Base-by-base conservation (phyloP, 2,113 vertebrate species). In the Colius striatus region DNA sequence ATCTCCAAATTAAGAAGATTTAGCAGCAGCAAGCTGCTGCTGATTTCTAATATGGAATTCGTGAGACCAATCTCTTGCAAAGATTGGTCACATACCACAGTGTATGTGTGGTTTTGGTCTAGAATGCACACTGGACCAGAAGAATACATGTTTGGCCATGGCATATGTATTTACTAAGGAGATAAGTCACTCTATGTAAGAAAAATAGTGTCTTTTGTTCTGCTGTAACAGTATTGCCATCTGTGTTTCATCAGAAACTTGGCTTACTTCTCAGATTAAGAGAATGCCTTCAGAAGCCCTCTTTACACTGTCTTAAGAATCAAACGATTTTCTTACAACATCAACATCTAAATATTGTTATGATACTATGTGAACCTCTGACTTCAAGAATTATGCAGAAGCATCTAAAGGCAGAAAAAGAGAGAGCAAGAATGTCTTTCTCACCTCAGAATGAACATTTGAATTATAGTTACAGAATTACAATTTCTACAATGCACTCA, bases 191-290 rank as follows among this genome's bases (percentile, higher is more conserved):
- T 29, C 58, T 65, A 1, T 65, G 19, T 65, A 30, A 79, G 43
- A 76, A 14, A 86, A 86, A 57, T 66, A 18, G 45, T 72, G 21
- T 55, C 17, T 76, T 76, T 88, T 76, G 8, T 58, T 86, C 54
- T 16, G 15, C 25, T 73, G 77, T 55, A 83, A 51, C n/a, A 62
- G 18, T 72, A 38, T 76, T 93, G 14, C 36, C 85, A 57, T 93
- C 83, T 94, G 90, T 86, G 13, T 92, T 86, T 65, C 79, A 58
- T 83, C 58, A 77, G 70, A 90, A 86, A 74, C 14, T 92, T 93
- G 78, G 51, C 54, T 68, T 57, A 45, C 36, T 83, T 95, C 9
- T 76, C 47, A 73, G 12, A 85, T 87, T 70, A 68, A 83, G 54
- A 63, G 22, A 90, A 73, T 84, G 43, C 30, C 50, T 81, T 92